A percentile compares a stretch with the other conserved stretches of the same genome.
Conservation (phyloP, 2,888 invertebrate genomes). For the Dasysyrphus tricinctus region DNA sequence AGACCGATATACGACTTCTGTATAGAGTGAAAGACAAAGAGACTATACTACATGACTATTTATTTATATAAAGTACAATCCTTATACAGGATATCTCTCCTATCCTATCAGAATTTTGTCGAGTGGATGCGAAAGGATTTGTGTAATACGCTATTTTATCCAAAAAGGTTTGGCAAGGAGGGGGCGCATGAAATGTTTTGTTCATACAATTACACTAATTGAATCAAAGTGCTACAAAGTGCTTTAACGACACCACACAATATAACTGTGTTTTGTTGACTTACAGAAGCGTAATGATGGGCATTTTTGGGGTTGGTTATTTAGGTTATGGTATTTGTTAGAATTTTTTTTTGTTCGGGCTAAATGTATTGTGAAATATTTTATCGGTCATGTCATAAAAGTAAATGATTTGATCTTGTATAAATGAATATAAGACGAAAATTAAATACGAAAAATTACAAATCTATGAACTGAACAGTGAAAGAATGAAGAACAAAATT, state of each 20-base stretch:
- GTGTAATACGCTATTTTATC: slow-evolving; percentile 20
- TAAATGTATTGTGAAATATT: slow-evolving; percentile 21
- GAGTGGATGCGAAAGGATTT: slow-evolving; percentile 24
- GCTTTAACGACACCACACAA: slow-evolving; percentile 31
- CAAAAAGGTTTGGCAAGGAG: neutral
- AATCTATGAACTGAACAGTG: neutral
- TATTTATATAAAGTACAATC: neutral
- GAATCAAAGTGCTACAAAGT: slow-evolving; percentile 39
- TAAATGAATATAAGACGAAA: neutral
- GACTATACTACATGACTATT: neutral
- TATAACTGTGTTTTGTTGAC: slow-evolving; percentile 13
- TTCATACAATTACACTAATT: slow-evolving; percentile 39
- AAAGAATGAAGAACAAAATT: neutral
- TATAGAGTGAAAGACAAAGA: neutral
- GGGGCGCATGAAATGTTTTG: slow-evolving; percentile 1
- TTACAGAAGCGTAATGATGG: slow-evolving; percentile 25
- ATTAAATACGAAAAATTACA: neutral
- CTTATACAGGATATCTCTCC: neutral
- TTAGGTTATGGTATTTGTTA: neutral
- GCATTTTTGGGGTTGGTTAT: slow-evolving; percentile 25
- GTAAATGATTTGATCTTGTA: slow-evolving; percentile 25
- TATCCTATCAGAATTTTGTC: slow-evolving; percentile 9
- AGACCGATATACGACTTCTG: slow-evolving; percentile 1
- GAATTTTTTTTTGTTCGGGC: neutral
- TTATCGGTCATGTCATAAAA: slow-evolving; percentile 23